Conservation (phyloP, 2,113 vertebrate species). For the Gorsachius goisagi region DNA sequence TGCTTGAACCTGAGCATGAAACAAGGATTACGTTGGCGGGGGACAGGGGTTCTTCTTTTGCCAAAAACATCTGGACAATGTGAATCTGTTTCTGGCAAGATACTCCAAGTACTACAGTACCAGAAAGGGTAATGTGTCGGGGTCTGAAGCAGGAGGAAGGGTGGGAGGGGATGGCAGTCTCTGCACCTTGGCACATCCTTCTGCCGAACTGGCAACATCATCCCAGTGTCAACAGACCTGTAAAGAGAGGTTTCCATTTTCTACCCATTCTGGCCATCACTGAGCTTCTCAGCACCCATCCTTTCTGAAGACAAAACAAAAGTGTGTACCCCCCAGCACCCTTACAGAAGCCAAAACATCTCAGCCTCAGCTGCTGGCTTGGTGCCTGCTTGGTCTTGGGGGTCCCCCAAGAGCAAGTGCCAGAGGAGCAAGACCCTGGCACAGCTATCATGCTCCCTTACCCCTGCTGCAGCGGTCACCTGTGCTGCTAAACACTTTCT, state of each 20-base stretch:
- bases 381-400: neutral
- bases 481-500: neutral
- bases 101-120: neutral
- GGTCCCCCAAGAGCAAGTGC: no score
- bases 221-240: neutral
- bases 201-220: neutral
- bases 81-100: neutral
- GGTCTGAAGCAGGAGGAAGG: neutral
- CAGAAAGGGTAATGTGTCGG: fast-evolving
- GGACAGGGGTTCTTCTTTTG: neutral
- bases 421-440: neutral
- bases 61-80: neutral
- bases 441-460: fast-evolving
- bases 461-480: fast-evolving
- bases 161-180: neutral
- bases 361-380: neutral
- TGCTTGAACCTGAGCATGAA: neutral
- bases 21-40: neutral
- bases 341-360: neutral
- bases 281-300: neutral
- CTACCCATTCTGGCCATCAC: neutral
- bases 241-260: neutral
- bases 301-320: neutral
- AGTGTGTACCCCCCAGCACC: neutral
- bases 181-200: neutral